Conservation (phyloP, 2,888 invertebrate species). For the Meloe dianella region DNA sequence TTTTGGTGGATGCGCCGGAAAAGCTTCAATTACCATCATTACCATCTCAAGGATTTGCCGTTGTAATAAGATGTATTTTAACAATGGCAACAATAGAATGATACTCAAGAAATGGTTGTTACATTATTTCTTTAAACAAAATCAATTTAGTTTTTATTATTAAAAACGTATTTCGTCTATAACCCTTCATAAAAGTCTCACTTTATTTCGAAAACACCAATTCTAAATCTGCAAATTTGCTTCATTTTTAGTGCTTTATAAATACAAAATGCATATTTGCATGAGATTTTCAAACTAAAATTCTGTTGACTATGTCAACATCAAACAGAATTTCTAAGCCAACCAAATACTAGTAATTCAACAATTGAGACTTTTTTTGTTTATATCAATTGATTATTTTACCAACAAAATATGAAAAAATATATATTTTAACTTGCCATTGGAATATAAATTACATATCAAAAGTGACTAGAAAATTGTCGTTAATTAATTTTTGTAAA, state of each 20-base stretch:
- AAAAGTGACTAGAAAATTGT: neutral
- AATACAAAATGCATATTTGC: neutral
- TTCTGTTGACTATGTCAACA: neutral
- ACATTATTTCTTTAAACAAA: neutral
- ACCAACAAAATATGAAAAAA: neutral
- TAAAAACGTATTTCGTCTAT: too few relatives aligned
- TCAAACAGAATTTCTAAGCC: neutral
- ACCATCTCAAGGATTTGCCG: neutral
- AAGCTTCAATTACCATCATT: neutral
- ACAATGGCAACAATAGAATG: neutral
- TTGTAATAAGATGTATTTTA: neutral
- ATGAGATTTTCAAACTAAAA: neutral
- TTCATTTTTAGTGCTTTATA: neutral
- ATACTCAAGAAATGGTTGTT: neutral
- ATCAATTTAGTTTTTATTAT: neutral
- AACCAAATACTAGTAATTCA: neutral
- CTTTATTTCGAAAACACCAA: neutral
- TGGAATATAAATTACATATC: neutral
- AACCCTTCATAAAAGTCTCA: neutral
- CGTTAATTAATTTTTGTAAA: neutral
- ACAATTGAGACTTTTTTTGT: neutral
- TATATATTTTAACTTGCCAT: neutral
- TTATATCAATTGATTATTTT: neutral
- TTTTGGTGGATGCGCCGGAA: constrained; percentile 3
- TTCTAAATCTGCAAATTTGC: neutral